phyloP scores from a whole-genome alignment of 2,113 vertebrate genomes.

The Macroglossus sobrinus region DNA sequence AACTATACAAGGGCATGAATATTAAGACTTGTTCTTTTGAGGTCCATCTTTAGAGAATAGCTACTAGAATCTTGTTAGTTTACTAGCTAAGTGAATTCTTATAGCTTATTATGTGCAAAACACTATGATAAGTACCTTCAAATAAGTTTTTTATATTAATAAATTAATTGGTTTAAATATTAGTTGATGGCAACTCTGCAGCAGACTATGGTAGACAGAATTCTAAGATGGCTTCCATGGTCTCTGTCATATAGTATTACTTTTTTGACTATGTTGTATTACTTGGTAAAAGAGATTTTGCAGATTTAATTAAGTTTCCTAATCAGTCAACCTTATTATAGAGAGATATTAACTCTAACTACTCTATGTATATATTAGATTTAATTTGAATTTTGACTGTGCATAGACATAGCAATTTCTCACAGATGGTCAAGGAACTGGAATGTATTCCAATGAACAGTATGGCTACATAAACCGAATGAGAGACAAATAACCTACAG shows the following conservation, averaged over 20 bases:
- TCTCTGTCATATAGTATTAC: not conserved
- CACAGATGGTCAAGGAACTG: conserved; percentile 50
- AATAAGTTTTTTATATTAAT: not conserved
- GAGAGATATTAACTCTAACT: not conserved
- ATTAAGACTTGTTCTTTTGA: not conserved
- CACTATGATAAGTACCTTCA: not conserved
- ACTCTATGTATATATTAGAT: conserved; percentile 62
- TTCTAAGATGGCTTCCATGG: not conserved
- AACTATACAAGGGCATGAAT: not conserved
- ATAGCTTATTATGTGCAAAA: not conserved
- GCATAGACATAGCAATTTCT: conserved; percentile 12
- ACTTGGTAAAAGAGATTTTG: not conserved
- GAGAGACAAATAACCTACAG: not conserved
- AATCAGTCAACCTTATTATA: conserved; percentile 22
- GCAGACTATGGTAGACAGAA: not conserved
- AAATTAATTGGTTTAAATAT: not conserved
- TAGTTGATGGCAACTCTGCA: not conserved
- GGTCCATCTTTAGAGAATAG: not conserved
- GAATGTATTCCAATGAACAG: conserved; percentile 48
- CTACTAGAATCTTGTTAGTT: not conserved
- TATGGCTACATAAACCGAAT: not conserved
- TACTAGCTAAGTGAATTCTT: not conserved
- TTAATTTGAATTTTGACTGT: conserved; percentile 72
- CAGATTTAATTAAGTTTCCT: conserved; percentile 54
- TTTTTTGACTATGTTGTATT: not conserved